These are phyloP conservation scores for Pheucticus melanocephalus DNA, from an alignment of 2,113 vertebrate genomes.

Conservation along the genomic window DNA sequence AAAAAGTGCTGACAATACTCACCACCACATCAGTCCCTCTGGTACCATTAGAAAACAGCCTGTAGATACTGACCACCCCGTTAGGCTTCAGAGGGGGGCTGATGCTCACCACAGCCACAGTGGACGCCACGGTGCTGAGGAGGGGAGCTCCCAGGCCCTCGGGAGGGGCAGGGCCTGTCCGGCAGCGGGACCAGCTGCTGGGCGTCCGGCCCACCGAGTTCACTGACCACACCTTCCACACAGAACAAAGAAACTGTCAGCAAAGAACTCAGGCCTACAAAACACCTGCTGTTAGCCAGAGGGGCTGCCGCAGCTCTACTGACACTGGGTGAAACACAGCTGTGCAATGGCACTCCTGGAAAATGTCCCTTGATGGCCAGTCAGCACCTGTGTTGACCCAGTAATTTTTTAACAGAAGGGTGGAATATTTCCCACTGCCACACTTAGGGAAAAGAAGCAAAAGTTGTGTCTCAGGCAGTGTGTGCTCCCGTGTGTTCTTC, in stretches of 20 bases:
- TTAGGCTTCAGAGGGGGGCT: constrained; percentile 80
- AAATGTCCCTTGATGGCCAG: not conserved
- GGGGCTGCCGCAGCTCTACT: not conserved
- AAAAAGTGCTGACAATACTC: constrained; percentile 11
- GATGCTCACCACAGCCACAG: constrained; percentile 82
- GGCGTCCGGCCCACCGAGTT: constrained; percentile 82
- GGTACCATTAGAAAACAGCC: constrained; percentile 78
- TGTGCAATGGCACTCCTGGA: accelerated
- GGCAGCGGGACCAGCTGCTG: constrained; percentile 81
- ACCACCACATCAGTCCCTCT: constrained; percentile 77
- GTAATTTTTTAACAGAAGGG: not conserved
- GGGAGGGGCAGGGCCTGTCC: constrained; percentile 85
- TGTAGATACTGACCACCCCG: constrained; percentile 86
- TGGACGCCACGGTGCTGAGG: constrained; percentile 77
- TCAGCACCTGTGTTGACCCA: not conserved
- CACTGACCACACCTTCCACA: constrained; percentile 83
- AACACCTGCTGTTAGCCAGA: not conserved
- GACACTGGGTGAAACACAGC: accelerated
- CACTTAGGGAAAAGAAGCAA: not conserved
- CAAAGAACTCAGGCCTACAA: not conserved
- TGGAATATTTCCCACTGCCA: not conserved
- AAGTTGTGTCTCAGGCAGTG: not conserved
- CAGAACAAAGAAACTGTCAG: not conserved
- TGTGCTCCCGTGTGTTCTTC: not conserved
- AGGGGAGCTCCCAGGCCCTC: constrained; percentile 79